These are phyloP conservation scores for Chelon labrosus DNA, from an alignment of 2,797 vertebrate genomes.

Conservation along the genomic window DNA sequence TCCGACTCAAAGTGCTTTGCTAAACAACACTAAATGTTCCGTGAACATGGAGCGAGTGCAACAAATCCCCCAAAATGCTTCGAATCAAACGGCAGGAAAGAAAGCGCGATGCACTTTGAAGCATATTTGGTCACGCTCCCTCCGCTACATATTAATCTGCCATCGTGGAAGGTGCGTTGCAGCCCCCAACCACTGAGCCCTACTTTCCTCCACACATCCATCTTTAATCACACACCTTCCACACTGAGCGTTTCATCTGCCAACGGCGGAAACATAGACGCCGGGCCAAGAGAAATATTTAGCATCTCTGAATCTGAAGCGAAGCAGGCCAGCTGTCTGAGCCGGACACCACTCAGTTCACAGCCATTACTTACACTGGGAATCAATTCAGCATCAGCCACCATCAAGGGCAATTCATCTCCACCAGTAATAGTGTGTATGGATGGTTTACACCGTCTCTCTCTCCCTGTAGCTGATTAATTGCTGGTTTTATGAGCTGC, in stretches of 20 bases:
- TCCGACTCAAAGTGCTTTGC: slow-evolving; percentile 28
- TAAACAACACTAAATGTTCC: slow-evolving; percentile 49
- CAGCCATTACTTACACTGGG: not conserved
- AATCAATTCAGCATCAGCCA: slow-evolving; percentile 21
- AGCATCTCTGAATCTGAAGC: slow-evolving; percentile 26
- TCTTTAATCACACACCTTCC: slow-evolving; percentile 64
- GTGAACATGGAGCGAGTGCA: slow-evolving; percentile 27
- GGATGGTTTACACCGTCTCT: not conserved
- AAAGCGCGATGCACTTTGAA: slow-evolving; percentile 49
- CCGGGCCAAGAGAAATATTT: slow-evolving; percentile 50
- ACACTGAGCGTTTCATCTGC: slow-evolving; percentile 49
- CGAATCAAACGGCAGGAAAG: slow-evolving; percentile 49
- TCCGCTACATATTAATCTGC: slow-evolving; percentile 29
- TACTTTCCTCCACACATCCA: slow-evolving; percentile 34
- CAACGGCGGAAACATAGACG: slow-evolving; percentile 18
- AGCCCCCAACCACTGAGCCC: slow-evolving; percentile 34
- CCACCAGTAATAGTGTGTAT: not conserved
- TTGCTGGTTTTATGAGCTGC: not conserved
- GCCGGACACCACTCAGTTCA: slow-evolving; percentile 1
- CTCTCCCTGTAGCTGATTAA: not conserved
- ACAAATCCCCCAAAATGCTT: slow-evolving; percentile 28
- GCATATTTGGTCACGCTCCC: slow-evolving; percentile 48
- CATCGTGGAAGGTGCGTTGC: slow-evolving; percentile 36
- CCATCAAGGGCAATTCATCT: slow-evolving; percentile 6
- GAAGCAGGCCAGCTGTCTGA: slow-evolving; percentile 21